These are phyloP conservation scores for Armadillidium nasatum DNA, from an alignment of 1,140 invertebrate species.

Conservation along the genomic window DNA sequence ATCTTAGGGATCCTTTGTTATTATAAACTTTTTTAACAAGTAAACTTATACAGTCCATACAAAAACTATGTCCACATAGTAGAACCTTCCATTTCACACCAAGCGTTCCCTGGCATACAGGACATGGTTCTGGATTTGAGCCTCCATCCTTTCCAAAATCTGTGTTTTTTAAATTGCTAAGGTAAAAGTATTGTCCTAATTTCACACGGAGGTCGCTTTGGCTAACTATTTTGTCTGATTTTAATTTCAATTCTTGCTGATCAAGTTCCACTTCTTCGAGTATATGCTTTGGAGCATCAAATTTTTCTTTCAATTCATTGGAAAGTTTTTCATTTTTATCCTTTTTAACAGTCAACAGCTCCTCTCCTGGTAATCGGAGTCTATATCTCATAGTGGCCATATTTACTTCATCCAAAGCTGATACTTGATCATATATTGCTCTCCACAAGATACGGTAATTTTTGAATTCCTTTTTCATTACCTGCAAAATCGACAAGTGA, in stretches of 20 bases:
- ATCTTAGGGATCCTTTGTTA: constrained; percentile 49
- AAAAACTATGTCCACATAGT: constrained; percentile 65
- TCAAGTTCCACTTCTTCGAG: constrained; percentile 52
- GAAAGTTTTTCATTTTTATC: constrained; percentile 28
- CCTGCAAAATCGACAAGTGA: constrained; percentile 59
- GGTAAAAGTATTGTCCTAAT: constrained; percentile 55
- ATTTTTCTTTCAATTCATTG: constrained; percentile 42
- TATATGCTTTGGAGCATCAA: constrained; percentile 50
- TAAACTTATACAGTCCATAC: constrained; percentile 58
- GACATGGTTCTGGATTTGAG: constrained; percentile 62
- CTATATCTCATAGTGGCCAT: constrained; percentile 66
- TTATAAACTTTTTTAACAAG: constrained; percentile 48
- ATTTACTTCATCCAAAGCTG: constrained; percentile 65
- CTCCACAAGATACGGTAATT: constrained; percentile 61
- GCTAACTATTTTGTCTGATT: constrained; percentile 49
- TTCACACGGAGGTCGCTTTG: constrained; percentile 51
- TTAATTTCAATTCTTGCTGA: constrained; percentile 47
- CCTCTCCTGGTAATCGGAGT: constrained; percentile 53
- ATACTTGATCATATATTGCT: constrained; percentile 57
- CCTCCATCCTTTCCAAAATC: constrained; percentile 49
- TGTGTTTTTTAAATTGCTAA: constrained; percentile 55
- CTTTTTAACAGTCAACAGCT: constrained; percentile 39
- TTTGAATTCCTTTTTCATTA: constrained; percentile 65
- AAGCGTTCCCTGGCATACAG: constrained; percentile 61
- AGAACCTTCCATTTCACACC: constrained; percentile 63